Percentiles rank a stretch among this genome's conserved stretches.
phyloP scores from a whole-genome alignment of 2,888 invertebrate genomes.

The Dexiosoma caninum region DNA sequence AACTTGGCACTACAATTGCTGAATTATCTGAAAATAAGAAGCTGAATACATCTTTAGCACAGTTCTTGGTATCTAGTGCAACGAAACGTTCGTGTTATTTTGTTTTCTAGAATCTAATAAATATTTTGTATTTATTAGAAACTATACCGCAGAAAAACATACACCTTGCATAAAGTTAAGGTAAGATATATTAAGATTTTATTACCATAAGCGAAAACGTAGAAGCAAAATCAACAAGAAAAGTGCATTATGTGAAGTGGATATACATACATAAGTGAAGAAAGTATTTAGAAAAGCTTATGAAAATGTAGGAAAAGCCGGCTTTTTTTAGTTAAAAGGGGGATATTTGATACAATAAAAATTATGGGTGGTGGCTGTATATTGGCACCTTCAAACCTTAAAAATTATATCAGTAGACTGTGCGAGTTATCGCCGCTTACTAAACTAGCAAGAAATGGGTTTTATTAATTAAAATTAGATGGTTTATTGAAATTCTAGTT shows the following conservation, averaged over 20 bases:
- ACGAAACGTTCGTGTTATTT: constrained; percentile 28
- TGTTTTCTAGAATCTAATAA: constrained; percentile 9
- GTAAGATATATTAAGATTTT: constrained; percentile 29
- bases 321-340: constrained; percentile 31
- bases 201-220: neutral
- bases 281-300: neutral
- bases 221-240: neutral
- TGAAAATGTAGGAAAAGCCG: constrained; percentile 46
- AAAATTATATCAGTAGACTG: neutral
- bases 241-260: constrained; percentile 32
- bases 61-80: constrained; percentile 50
- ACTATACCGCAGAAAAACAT: neutral
- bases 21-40: constrained; percentile 37
- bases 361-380: constrained; percentile 61
- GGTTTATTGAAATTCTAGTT: neutral
- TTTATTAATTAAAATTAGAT: neutral
- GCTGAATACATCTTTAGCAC: constrained; percentile 43
- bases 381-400: neutral
- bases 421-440: neutral
- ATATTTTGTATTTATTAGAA: neutral
- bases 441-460: neutral
- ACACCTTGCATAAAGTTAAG: neutral
- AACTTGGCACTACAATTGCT: constrained; percentile 33
- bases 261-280: neutral
- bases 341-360: constrained; percentile 42